Percentiles rank a stretch among this genome's conserved stretches.
These are phyloP conservation scores for Chesias legatella DNA, from an alignment of 2,888 invertebrate genomes.

Conservation along the genomic window DNA sequence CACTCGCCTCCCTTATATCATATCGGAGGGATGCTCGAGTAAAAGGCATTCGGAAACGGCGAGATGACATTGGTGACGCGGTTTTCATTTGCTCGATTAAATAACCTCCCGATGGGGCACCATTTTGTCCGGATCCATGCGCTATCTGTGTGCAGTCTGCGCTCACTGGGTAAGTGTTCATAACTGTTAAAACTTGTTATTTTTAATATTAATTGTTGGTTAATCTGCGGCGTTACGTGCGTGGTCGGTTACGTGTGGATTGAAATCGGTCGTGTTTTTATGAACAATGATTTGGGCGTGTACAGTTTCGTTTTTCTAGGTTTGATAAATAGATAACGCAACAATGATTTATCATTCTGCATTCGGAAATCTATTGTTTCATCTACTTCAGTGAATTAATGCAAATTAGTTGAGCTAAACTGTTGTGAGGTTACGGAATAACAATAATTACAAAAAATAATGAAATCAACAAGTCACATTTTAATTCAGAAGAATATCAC, in stretches of 20 bases:
- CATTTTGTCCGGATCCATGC: too few species aligned
- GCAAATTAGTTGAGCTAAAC: too few species aligned
- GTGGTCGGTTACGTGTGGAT: slow-evolving; percentile 2
- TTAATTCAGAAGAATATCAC: too few species aligned
- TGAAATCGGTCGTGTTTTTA: slow-evolving; percentile 6
- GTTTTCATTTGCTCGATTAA: slow-evolving; percentile 2
- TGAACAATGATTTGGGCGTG: slow-evolving; percentile 13
- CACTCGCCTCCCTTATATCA: slow-evolving; percentile 61
- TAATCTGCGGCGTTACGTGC: slow-evolving; percentile 6
- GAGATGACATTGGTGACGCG: slow-evolving; percentile 62
- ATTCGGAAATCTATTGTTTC: slow-evolving; percentile 11
- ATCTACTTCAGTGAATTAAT: too few species aligned
- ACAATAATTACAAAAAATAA: too few species aligned
- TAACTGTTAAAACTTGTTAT: not conserved
- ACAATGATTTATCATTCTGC: slow-evolving; percentile 5
- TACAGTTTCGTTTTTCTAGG: slow-evolving; percentile 7
- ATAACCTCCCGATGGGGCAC: too few species aligned
- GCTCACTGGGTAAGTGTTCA: slow-evolving; percentile 2
- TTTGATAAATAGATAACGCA: slow-evolving; percentile 12
- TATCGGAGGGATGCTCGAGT: slow-evolving; percentile 69
- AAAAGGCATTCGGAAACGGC: slow-evolving; percentile 63
- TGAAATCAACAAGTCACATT: too few species aligned
- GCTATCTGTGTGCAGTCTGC: too few species aligned
- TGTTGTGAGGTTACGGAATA: too few species aligned
- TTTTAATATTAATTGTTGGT: not conserved